A percentile compares a stretch with the other conserved stretches of the same genome.
These are phyloP conservation scores for Eptesicus fuscus DNA, from an alignment of 2,113 vertebrate genomes.

Conservation along the genomic window DNA sequence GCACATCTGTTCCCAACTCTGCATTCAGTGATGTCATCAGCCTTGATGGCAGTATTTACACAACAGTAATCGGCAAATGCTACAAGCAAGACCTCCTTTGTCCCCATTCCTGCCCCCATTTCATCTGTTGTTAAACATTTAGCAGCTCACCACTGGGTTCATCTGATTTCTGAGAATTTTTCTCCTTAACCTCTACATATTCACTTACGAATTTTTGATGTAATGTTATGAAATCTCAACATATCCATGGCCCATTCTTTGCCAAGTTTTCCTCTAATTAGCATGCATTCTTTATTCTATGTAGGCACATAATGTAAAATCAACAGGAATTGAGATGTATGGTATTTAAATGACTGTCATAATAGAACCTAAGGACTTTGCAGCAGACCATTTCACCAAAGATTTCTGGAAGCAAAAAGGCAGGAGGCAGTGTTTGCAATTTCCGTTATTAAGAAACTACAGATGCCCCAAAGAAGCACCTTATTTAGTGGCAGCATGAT, in stretches of 20 bases:
- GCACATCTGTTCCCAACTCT: neutral
- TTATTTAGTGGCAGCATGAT: neutral
- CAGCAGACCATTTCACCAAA: neutral
- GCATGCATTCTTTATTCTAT: neutral
- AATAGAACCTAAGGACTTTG: neutral
- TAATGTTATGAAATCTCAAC: neutral
- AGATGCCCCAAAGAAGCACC: neutral
- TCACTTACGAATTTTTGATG: neutral
- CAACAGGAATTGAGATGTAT: neutral
- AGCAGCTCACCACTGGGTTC: neutral
- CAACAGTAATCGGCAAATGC: neutral
- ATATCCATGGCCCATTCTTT: neutral
- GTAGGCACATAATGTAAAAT: neutral
- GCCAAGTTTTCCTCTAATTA: neutral
- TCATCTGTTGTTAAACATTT: neutral
- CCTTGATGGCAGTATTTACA: neutral
- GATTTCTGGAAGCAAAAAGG: neutral
- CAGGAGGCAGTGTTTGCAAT: neutral
- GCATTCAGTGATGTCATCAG: neutral
- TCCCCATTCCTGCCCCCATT: too few species aligned
- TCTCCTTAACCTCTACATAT: neutral
- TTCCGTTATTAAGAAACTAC: neutral
- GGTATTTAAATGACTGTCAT: neutral
- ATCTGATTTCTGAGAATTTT: neutral
- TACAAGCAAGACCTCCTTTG: neutral